Evolutionary conservation across 2,113 vertebrate species (phyloP).

Genomic region (Vidua chalybeata): DNA sequence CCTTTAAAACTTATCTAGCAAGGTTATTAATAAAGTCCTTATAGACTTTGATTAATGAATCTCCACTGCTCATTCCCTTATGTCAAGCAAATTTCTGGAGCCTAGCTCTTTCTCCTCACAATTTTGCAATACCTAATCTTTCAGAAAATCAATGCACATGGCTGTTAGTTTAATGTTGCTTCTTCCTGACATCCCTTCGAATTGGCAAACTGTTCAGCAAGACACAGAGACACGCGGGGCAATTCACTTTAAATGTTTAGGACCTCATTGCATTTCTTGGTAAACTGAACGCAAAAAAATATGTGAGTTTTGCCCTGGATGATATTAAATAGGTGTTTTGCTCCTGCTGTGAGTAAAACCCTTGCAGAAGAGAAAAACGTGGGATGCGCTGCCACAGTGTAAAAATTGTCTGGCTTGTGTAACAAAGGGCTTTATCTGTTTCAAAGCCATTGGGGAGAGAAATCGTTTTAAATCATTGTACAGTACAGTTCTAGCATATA

Average conservation of each 20-base stretch:
- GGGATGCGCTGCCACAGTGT: neutral
- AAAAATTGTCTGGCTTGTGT: slow-evolving; percentile 32
- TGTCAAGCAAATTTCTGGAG: neutral
- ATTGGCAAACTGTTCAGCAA: neutral
- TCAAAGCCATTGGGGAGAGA: neutral
- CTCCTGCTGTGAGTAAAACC: neutral
- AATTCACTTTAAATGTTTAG: neutral
- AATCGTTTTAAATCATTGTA: neutral
- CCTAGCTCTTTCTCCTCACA: neutral
- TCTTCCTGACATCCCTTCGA: neutral
- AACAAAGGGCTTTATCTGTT: slow-evolving; percentile 23
- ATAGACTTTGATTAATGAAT: neutral
- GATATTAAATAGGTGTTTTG: neutral
- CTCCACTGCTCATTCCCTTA: neutral
- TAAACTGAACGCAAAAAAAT: neutral
- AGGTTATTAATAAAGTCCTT: slow-evolving; percentile 4
- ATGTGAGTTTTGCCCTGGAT: neutral
- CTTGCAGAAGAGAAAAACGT: slow-evolving; percentile 11
- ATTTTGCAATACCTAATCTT: neutral
- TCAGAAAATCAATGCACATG: neutral
- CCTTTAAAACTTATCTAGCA: neutral
- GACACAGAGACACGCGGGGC: neutral
- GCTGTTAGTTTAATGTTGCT: neutral
- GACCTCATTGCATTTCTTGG: neutral
- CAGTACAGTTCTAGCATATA: neutral